Base-by-base conservation (phyloP, 2,888 invertebrate species). In the Athetis lepigone region DNA sequence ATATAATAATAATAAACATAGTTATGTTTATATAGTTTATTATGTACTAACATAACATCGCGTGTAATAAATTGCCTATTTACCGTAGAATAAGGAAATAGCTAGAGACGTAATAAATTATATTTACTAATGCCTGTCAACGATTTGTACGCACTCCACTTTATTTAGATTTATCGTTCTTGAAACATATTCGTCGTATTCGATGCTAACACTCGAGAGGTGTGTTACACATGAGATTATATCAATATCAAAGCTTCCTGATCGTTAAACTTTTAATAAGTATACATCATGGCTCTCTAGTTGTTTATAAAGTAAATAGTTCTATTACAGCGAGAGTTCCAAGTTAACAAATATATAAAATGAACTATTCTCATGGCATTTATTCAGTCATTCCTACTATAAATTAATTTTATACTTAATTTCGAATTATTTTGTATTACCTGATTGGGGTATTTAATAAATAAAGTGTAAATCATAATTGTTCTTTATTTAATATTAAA, bases 1-100 rank as follows among this genome's bases (percentile, higher is more conserved):
- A 83, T 84, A 80, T 69, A 69, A 70, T 59, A 83, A 85, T 69
- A 85, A 80, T 81, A 86, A 86, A 87, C 82, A 83, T 84, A 86
- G 88, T 90, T 89, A 81, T 87, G 89, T 90, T 90, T 88, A 77
- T 84, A 90, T 83, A 90, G 89, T 90, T 88, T 90, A 90, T 90
- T 86, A 76, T 75, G 80, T 83, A 85, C 83, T 77, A 79, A 85
- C 81, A 42, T 60, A 52, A 65, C 59, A 66, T 71, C 68, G 68
- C 75, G 68, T 83, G 72, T 83, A 83, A 80, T 70, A 71, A 81
- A 78, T 76, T 81, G 82, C 81, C 82, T 85, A 81, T 81, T 75
- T 71, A 75, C 73, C 70, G 57, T 75, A 80, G 73, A 42, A 13
- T 63, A 71, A 68, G 68, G 57, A 54, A 37, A 66, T 74, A 75